phyloP scores from a whole-genome alignment of 2,113 vertebrate species.

The Phrynocephalus versicolor region DNA sequence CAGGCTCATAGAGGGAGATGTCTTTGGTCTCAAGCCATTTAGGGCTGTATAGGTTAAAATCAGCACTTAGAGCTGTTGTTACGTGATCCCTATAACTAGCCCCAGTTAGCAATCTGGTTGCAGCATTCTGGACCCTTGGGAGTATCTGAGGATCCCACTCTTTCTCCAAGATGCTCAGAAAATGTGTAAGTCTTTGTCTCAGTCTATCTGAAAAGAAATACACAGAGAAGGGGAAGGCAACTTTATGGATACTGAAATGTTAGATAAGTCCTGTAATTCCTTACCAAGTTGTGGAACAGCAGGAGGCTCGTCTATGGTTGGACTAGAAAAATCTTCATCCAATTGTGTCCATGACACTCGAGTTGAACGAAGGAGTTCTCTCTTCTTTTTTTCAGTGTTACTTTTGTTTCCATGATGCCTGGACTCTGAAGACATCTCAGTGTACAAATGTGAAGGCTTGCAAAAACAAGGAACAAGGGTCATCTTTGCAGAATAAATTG shows the following conservation, averaged over 20 bases:
- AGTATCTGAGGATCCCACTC: not conserved
- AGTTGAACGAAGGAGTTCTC: slow-evolving; percentile 34
- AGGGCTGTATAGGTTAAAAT: no score
- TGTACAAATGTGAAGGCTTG: slow-evolving; percentile 23
- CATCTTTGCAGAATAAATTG: not conserved
- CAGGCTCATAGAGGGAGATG: no score
- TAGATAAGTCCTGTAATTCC: not conserved
- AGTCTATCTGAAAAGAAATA: not conserved
- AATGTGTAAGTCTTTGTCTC: not conserved
- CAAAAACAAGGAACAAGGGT: slow-evolving; percentile 2
- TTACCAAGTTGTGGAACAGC: slow-evolving; percentile 17
- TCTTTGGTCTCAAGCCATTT: no score
- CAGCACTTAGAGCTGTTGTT: no score
- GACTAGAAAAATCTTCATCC: slow-evolving; percentile 30
- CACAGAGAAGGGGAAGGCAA: not conserved
- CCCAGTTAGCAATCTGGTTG: no score
- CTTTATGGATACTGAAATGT: not conserved
- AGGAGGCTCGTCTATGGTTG: not conserved
- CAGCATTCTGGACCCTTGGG: no score
- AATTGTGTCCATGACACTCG: slow-evolving; percentile 24
- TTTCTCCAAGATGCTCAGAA: not conserved
- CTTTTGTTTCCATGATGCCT: not conserved
- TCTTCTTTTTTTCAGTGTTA: slow-evolving; percentile 32
- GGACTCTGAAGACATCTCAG: slow-evolving; percentile 39
- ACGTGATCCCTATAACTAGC: no score